phyloP scores from a whole-genome alignment of 1,140 invertebrate genomes.

The Muscidifurax raptorellus region DNA sequence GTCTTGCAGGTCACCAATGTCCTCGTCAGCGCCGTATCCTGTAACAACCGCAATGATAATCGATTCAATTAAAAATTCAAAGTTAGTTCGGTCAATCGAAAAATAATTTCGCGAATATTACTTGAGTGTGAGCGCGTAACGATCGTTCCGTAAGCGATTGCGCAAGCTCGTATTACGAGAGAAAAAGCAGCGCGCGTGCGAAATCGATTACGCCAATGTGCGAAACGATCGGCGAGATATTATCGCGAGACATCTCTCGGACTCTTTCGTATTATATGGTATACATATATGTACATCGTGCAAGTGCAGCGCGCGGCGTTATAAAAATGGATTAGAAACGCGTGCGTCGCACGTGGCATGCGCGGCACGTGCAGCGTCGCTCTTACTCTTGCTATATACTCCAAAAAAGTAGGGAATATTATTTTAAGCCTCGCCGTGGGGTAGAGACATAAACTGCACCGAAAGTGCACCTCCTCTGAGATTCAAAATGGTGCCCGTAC shows the following conservation, averaged over 20 bases:
- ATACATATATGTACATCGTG: neutral
- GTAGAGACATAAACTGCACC: slow-evolving; percentile 60
- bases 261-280: neutral
- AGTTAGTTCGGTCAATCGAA: slow-evolving; percentile 40
- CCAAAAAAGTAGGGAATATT: slow-evolving; percentile 70
- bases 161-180: slow-evolving; percentile 4
- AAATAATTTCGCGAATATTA: slow-evolving; percentile 20
- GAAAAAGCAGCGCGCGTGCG: neutral
- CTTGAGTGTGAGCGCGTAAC: neutral
- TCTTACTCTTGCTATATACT: neutral
- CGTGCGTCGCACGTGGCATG: slow-evolving; percentile 64
- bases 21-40: slow-evolving; percentile 65
- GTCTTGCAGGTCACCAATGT: slow-evolving; percentile 69
- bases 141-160: neutral
- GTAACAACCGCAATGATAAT: slow-evolving; percentile 26
- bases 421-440: slow-evolving; percentile 75
- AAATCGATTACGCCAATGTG: neutral
- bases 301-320: neutral
- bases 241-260: neutral
- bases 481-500: slow-evolving; percentile 62
- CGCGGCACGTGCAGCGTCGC: slow-evolving; percentile 60
- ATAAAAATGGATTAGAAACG: slow-evolving; percentile 61
- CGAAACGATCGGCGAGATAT: neutral
- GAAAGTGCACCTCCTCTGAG: slow-evolving; percentile 72
- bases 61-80: slow-evolving; percentile 23